Percentiles rank a stretch among this genome's conserved stretches.
phyloP scores from a whole-genome alignment of 1,140 invertebrate genomes.

The Aricia agestis region DNA sequence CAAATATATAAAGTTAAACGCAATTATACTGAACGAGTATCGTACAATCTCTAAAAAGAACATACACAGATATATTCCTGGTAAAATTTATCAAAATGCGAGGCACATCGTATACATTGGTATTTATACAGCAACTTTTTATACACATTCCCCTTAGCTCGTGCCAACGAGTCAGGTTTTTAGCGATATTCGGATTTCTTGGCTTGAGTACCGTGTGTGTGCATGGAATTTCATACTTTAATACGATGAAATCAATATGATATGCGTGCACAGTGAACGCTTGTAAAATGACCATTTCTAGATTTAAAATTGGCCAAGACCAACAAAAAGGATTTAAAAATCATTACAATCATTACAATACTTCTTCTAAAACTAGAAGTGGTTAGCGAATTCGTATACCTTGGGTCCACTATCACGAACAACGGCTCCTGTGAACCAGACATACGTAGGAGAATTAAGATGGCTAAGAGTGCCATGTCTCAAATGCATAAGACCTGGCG shows the following conservation, averaged over 20 bases:
- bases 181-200: slow-evolving; percentile 23
- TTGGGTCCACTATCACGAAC: too few relatives aligned
- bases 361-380: too few relatives aligned
- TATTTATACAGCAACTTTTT: slow-evolving; percentile 32
- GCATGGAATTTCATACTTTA: slow-evolving; percentile 12
- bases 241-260: slow-evolving; percentile 10
- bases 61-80: not conserved
- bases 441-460: too few relatives aligned
- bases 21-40: not conserved
- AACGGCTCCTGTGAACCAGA: too few relatives aligned
- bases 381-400: too few relatives aligned
- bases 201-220: slow-evolving; percentile 17
- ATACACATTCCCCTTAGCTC: slow-evolving; percentile 49
- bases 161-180: slow-evolving; percentile 53
- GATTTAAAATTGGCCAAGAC: too few relatives aligned
- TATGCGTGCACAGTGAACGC: not conserved
- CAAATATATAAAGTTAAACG: not conserved
- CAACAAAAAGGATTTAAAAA: too few relatives aligned
- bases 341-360: too few relatives aligned
- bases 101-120: slow-evolving; percentile 19
- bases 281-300: not conserved
- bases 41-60: not conserved
- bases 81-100: slow-evolving; percentile 14
- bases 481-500: too few relatives aligned
- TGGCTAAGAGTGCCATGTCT: too few relatives aligned